Evolutionary conservation across 2,113 vertebrate genomes (phyloP).

Genomic region (Phalacrocorax pelagicus): DNA sequence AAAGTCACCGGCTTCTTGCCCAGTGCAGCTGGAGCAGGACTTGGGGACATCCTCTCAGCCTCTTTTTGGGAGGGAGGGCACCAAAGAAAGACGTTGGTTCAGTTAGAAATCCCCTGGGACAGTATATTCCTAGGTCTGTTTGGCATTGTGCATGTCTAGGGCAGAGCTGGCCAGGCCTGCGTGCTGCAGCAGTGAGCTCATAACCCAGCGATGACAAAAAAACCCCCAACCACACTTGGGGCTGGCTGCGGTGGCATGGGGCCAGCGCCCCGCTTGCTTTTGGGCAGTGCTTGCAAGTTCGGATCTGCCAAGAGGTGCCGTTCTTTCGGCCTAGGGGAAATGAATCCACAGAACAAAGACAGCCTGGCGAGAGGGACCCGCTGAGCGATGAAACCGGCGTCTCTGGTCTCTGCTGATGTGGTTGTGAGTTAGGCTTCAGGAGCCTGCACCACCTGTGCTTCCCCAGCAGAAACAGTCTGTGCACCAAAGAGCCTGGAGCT

Average conservation of each 20-base stretch:
- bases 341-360: not conserved
- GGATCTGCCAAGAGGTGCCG: not conserved
- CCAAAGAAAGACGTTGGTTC: not conserved
- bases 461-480: accelerated
- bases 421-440: not conserved
- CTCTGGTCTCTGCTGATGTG: not conserved
- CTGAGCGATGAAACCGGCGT: not conserved
- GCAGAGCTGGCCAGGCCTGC: not conserved
- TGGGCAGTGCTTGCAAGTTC: not conserved
- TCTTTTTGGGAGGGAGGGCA: not conserved
- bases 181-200: constrained; percentile 23
- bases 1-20: not conserved
- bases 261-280: not conserved
- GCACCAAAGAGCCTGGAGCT: not conserved
- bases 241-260: accelerated
- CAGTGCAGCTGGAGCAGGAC: not conserved
- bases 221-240: not conserved
- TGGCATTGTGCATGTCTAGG: not conserved
- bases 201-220: not conserved
- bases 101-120: not conserved
- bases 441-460: not conserved
- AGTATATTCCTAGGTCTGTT: not conserved
- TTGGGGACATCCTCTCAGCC: not conserved
- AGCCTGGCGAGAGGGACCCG: not conserved
- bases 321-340: not conserved